Evolutionary conservation across 2,888 invertebrate species (phyloP).

Genomic region (Mechanitis messenoides): DNA sequence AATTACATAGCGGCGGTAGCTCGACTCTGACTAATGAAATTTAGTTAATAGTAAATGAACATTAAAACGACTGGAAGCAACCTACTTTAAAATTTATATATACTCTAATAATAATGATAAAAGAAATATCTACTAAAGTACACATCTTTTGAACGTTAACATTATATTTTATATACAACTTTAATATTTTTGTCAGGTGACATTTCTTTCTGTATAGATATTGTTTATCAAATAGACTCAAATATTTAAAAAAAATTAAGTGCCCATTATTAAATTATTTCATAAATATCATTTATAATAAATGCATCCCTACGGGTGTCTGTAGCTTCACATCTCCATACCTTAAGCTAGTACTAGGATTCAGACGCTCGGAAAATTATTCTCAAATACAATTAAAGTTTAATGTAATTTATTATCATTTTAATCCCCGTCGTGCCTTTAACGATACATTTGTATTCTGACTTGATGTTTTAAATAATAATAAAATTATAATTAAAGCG

Average conservation of each 20-base stretch:
- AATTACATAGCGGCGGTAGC: slow-evolving; percentile 68
- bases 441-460: slow-evolving; percentile 14
- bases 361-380: slow-evolving; percentile 75
- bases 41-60: slow-evolving; percentile 67
- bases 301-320: slow-evolving; percentile 39
- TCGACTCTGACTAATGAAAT: slow-evolving; percentile 74
- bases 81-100: slow-evolving; percentile 16
- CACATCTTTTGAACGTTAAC: too few relatives aligned
- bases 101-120: neutral
- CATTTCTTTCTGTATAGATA: too few relatives aligned
- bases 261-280: neutral
- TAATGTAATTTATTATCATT: slow-evolving; percentile 74
- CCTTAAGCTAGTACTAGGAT: slow-evolving; percentile 61
- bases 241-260: too few relatives aligned
- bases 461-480: neutral
- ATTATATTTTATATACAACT: too few relatives aligned
- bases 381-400: slow-evolving; percentile 73
- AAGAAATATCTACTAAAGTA: neutral
- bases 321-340: slow-evolving; percentile 49
- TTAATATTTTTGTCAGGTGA: too few relatives aligned
- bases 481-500: neutral
- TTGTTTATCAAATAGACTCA: too few relatives aligned
- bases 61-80: slow-evolving; percentile 40
- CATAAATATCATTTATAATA: slow-evolving; percentile 4
- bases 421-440: slow-evolving; percentile 59